Conservation (phyloP, 2,113 vertebrate species). For the Paramisgurnus dabryanus region DNA sequence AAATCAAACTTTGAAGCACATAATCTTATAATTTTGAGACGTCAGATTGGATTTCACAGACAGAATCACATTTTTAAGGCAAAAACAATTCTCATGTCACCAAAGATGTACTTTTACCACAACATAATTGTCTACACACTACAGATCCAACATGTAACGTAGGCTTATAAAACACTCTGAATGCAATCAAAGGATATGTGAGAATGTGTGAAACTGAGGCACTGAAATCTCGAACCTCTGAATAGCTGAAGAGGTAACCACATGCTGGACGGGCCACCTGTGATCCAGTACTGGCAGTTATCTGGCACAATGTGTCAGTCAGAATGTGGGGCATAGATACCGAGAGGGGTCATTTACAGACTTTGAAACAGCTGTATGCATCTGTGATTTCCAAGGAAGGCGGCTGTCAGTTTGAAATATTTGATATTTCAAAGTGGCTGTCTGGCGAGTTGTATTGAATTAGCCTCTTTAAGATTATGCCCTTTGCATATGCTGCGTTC, state of each 20-base stretch:
- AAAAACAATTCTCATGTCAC: not conserved
- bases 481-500: slow-evolving; percentile 28
- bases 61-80: no score
- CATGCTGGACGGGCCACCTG: slow-evolving; percentile 56
- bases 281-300: slow-evolving; percentile 66
- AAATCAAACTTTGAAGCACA: no score
- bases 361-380: slow-evolving; percentile 71
- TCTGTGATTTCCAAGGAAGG: slow-evolving; percentile 64
- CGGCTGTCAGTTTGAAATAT: slow-evolving; percentile 69
- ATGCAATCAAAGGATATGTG: not conserved
- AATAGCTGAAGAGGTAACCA: slow-evolving; percentile 50
- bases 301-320: slow-evolving; percentile 66
- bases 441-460: slow-evolving; percentile 56
- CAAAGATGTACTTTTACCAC: not conserved
- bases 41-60: no score
- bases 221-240: slow-evolving; percentile 38
- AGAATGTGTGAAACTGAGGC: slow-evolving; percentile 13
- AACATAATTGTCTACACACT: not conserved
- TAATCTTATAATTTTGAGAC: no score
- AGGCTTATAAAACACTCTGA: not conserved
- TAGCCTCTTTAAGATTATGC: slow-evolving; percentile 44
- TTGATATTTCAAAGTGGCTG: slow-evolving; percentile 63
- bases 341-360: slow-evolving; percentile 64
- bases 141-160: not conserved
- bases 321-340: slow-evolving; percentile 60